phyloP scores from a whole-genome alignment of 2,888 invertebrate species.

The Bedellia somnulentella region DNA sequence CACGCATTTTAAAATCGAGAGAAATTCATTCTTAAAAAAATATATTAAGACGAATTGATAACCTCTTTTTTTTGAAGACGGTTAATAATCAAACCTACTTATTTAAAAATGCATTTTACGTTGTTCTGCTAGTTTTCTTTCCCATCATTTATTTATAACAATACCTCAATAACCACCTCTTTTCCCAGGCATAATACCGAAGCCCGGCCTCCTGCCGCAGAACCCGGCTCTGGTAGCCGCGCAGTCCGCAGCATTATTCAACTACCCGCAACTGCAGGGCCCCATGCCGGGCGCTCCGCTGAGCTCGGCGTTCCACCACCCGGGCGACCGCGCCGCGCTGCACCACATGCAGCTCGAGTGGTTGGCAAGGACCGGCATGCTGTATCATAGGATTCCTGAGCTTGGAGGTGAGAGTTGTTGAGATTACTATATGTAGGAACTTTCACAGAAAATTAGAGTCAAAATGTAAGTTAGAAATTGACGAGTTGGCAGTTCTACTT shows the following conservation, averaged over 20 bases:
- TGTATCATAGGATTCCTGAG: slow-evolving; percentile 86
- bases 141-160: too few species aligned
- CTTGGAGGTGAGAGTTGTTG: slow-evolving; percentile 68
- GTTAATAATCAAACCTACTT: background rate
- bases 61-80: background rate
- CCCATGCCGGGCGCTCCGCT: slow-evolving; percentile 39
- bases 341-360: slow-evolving; percentile 87
- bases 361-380: slow-evolving; percentile 89
- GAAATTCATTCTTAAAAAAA: too few species aligned
- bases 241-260: slow-evolving; percentile 44
- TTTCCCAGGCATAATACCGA: slow-evolving; percentile 56
- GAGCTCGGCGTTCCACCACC: slow-evolving; percentile 51
- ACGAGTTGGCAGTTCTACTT: too few species aligned
- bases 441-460: slow-evolving; percentile 1
- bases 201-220: slow-evolving; percentile 63
- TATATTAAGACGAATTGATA: too few species aligned
- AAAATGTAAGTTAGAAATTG: background rate
- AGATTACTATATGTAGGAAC: too few species aligned
- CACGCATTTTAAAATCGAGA: too few species aligned
- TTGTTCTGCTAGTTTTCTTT: too few species aligned
- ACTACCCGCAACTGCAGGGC: slow-evolving; percentile 32
- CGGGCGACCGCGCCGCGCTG: slow-evolving; percentile 56
- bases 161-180: background rate
- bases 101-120: too few species aligned
- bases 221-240: slow-evolving; percentile 56